Evolutionary conservation across 2,113 vertebrate genomes (phyloP), one percentile per base, ranked within the genome.

Genomic region (Zosterops pallidus): DNA sequence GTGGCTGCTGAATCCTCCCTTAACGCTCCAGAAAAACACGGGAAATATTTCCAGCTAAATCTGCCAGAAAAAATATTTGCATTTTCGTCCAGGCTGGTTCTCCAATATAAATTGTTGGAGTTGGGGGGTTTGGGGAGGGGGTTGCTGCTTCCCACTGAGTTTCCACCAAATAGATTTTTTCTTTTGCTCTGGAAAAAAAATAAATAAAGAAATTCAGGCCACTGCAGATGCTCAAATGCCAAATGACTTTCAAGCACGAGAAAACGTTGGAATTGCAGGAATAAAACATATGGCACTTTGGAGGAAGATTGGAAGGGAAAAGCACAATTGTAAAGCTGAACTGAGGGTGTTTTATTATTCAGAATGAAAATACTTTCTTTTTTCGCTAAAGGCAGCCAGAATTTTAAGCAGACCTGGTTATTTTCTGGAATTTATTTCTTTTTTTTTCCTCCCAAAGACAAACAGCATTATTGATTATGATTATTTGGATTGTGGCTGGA

Each of bases 61-160:
- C 59, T 94, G 68, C 67, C 71, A 65, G 75, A 62, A 80, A 83
- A 86, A 95, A 88, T 24, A 90, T 65, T 95, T 96, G 81, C 84
- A 57, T 91, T 93, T 95, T 52, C 79, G 94, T 95, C 49, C 24
- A 68, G 83, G 94, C 68, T 94, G 89, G 63, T 93, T 93, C 85
- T 94, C 17, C 31, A 71, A 69, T 63, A 28, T n/a, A 60, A 49
- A 67, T 78, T 50, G 11, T 25, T 46, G 14, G 42, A 11, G 6
- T 3, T 83, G 28, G 42, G 80, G 80, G 55, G 1, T 33, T 70
- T 56, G 26, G 47, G 63, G 55, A 68, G 13, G 35, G 53, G 39
- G n/a, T 17, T 83, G 50, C 33, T 86, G 29, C 68, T 89, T 94
- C 74, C 79, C 76, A 47, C 59, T 25, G 55, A 57, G 24, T 37